Evolutionary conservation across 2,113 vertebrate genomes (phyloP).

Genomic region (Amia ocellicauda): DNA sequence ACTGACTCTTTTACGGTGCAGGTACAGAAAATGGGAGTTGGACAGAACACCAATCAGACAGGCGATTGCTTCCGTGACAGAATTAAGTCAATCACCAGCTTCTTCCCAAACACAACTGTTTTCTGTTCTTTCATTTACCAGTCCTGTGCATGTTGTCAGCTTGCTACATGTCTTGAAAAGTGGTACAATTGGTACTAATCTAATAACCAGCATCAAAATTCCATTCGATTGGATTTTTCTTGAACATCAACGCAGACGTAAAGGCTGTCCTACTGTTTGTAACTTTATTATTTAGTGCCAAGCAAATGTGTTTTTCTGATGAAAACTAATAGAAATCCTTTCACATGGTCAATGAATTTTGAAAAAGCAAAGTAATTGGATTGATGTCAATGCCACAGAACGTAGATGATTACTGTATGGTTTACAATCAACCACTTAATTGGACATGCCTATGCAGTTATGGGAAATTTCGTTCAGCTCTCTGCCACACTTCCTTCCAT

Average conservation of each 20-base stretch:
- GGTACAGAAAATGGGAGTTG: background rate
- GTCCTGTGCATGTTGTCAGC: background rate
- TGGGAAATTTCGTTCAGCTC: too few relatives aligned
- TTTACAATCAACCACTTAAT: too few relatives aligned
- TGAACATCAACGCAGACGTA: background rate
- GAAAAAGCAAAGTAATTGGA: background rate
- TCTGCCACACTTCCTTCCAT: too few relatives aligned
- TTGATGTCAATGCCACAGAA: background rate
- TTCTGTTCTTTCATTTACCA: too few relatives aligned
- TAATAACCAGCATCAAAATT: slow-evolving; percentile 4
- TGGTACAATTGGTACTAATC: background rate
- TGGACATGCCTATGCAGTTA: too few relatives aligned
- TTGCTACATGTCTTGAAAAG: background rate
- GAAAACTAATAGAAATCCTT: slow-evolving; percentile 1
- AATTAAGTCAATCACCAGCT: too few relatives aligned
- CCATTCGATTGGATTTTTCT: background rate
- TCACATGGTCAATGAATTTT: background rate
- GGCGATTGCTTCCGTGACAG: background rate
- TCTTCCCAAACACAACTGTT: too few relatives aligned
- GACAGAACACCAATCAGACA: too few relatives aligned
- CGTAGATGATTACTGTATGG: too few relatives aligned
- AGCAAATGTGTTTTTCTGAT: background rate
- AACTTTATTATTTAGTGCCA: slow-evolving; percentile 6
- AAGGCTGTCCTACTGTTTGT: background rate
- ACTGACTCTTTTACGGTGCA: too few relatives aligned